Evolutionary conservation across 2,797 vertebrate genomes (phyloP).

Genomic region (Helarctos malayanus): DNA sequence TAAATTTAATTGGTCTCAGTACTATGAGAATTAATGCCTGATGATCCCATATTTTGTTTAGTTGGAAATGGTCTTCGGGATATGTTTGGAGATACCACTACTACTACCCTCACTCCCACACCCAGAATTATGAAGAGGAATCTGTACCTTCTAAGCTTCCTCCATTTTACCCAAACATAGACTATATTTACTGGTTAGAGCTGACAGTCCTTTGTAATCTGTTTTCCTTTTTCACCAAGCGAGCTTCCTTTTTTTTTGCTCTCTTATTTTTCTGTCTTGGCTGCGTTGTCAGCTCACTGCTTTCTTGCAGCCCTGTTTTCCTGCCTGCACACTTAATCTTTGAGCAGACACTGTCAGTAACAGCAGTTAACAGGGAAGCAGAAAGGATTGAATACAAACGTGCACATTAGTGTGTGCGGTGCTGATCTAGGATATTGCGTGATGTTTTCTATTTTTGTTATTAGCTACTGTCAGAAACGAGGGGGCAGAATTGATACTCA

Average conservation of each 20-base stretch:
- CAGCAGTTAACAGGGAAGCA: conserved; percentile 61
- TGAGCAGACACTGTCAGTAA: conserved; percentile 33
- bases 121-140: conserved; percentile 36
- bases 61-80: conserved; percentile 3
- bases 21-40: conserved; percentile 49
- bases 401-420: neutral
- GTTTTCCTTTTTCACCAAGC: conserved; percentile 75
- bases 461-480: neutral
- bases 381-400: conserved; percentile 50
- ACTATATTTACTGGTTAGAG: conserved; percentile 33
- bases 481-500: conserved; percentile 48
- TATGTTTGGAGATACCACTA: conserved; percentile 29
- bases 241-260: conserved; percentile 74
- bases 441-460: conserved; percentile 61
- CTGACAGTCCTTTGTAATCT: conserved; percentile 66
- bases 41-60: conserved; percentile 57
- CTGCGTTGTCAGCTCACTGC: conserved; percentile 48
- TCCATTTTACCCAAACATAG: conserved; percentile 44
- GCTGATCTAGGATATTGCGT: neutral
- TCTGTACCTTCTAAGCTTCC: conserved; percentile 11
- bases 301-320: conserved; percentile 22
- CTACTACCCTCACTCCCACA: neutral
- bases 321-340: neutral
- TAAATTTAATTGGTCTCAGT: conserved; percentile 58
- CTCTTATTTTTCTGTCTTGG: conserved; percentile 72